Conservation (phyloP, 2,888 invertebrate genomes). For the Apamea sordens region DNA sequence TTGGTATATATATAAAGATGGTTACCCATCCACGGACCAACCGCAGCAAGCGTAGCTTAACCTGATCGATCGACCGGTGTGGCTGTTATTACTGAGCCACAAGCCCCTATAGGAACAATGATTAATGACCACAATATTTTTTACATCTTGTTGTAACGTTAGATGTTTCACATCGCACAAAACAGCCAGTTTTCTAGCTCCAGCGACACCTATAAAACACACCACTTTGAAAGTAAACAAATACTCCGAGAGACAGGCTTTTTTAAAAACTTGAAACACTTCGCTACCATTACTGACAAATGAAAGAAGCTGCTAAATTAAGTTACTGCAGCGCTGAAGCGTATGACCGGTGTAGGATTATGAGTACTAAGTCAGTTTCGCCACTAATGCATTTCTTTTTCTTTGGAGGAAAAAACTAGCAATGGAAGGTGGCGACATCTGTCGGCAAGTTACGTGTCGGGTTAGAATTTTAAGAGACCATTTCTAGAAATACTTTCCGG, state of each 20-base stretch:
- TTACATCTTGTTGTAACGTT: background rate
- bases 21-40: too few species aligned
- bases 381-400: conserved; percentile 58
- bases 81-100: too few species aligned
- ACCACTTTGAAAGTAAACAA: conserved; percentile 17
- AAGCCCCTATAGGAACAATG: too few species aligned
- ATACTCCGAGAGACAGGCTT: conserved; percentile 19
- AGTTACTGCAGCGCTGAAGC: conserved; percentile 21
- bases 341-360: conserved; percentile 37
- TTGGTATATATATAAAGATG: too few species aligned
- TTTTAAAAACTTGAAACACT: conserved; percentile 43
- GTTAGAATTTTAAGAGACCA: background rate
- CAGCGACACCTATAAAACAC: background rate
- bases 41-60: too few species aligned
- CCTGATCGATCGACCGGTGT: too few species aligned
- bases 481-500: background rate
- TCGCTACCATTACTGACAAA: conserved; percentile 29
- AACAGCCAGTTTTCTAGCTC: background rate
- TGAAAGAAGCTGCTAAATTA: conserved; percentile 37
- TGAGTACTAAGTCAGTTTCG: conserved; percentile 19
- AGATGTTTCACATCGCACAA: background rate
- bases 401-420: background rate
- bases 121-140: background rate
- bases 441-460: conserved; percentile 16
- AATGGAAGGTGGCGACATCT: conserved; percentile 31